Conservation (phyloP, 2,113 vertebrate species). For the Labeo rohita region DNA sequence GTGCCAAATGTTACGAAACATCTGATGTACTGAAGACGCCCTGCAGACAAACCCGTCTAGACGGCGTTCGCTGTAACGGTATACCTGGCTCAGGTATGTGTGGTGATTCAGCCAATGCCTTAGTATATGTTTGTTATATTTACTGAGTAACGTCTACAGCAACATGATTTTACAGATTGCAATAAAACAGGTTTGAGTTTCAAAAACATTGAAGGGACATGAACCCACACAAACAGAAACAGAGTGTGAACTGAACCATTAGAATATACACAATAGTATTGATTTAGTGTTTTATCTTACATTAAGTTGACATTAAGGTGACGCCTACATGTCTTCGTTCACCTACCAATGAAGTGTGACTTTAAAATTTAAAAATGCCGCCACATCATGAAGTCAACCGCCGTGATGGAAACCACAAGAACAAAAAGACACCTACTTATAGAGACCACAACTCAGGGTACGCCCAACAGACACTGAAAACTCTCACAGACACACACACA, state of each 20-base stretch:
- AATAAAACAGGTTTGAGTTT: neutral
- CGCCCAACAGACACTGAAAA: conserved; percentile 19
- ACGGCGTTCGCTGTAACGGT: conserved; percentile 5
- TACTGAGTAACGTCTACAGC: neutral
- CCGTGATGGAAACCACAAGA: conserved; percentile 26
- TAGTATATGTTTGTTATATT: conserved; percentile 4
- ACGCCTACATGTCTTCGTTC: neutral
- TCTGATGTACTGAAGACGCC: conserved; percentile 30
- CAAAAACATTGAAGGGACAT: neutral
- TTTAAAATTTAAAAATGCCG: conserved; percentile 41
- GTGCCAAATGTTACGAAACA: conserved; percentile 36
- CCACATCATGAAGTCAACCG: conserved; percentile 25
- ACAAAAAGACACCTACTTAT: conserved; percentile 7
- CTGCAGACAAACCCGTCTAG: conserved; percentile 45
- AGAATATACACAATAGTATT: neutral
- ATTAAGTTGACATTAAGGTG: neutral
- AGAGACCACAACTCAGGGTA: conserved; percentile 8
- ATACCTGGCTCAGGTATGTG: conserved; percentile 38
- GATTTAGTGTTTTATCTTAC: neutral
- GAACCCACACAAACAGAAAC: neutral
- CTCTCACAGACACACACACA: neutral
- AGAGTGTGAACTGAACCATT: neutral
- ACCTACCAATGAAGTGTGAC: conserved; percentile 2
- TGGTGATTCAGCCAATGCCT: conserved; percentile 3
- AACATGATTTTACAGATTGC: neutral